phyloP scores from a whole-genome alignment of 2,113 vertebrate species.

The Tetrao urogallus region DNA sequence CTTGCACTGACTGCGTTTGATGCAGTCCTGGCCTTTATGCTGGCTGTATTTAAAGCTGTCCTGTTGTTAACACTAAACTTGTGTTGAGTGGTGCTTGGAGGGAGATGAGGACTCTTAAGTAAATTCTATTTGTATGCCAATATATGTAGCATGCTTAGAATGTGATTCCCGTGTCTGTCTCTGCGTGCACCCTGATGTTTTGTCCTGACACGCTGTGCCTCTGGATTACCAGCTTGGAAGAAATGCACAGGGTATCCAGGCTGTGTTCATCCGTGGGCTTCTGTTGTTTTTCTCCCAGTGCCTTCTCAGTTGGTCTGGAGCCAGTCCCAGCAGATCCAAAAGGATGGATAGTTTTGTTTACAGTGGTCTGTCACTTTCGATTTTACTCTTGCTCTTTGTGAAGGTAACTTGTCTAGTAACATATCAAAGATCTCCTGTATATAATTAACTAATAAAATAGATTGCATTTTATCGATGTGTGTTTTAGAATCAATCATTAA shows the following conservation, averaged over 20 bases:
- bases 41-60: not conserved
- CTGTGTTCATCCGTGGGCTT: not conserved
- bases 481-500: not conserved
- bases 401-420: conserved; percentile 10
- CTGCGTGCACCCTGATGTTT: not conserved
- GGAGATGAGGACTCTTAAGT: not conserved
- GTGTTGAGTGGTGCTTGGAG: not conserved
- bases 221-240: not conserved
- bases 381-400: conserved; percentile 30
- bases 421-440: conserved; percentile 54
- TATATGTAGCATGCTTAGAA: not conserved
- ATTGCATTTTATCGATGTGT: conserved; percentile 31
- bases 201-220: not conserved
- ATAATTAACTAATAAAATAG: conserved; percentile 69
- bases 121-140: fast-evolving
- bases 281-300: conserved; percentile 10
- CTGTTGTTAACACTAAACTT: not conserved
- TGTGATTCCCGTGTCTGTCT: not conserved
- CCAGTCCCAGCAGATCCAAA: not conserved
- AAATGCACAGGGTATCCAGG: not conserved
- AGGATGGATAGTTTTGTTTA: conserved; percentile 41
- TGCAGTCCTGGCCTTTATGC: not conserved
- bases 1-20: not conserved
- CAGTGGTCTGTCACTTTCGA: conserved; percentile 45
- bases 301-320: conserved; percentile 55